Evolutionary conservation across 2,888 invertebrate genomes (phyloP).

Genomic region (Therioaphis trifolii): DNA sequence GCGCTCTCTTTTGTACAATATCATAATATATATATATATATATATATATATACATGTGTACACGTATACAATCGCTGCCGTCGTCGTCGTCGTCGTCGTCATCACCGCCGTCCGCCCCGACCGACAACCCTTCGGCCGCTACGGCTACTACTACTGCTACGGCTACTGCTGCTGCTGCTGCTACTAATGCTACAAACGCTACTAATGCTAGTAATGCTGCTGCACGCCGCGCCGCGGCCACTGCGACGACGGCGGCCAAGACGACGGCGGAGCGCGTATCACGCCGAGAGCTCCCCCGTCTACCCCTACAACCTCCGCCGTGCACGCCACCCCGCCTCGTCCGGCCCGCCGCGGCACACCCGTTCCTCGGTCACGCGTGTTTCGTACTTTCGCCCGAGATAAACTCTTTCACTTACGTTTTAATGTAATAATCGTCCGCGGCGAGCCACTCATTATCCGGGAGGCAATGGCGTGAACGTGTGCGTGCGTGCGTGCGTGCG

Average conservation of each 20-base stretch:
- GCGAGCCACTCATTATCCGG: too few relatives aligned
- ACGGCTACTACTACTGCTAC: too few relatives aligned
- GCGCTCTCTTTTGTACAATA: conserved; percentile 38
- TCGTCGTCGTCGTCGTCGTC: too few relatives aligned
- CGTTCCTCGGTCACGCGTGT: neutral
- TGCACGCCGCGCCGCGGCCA: too few relatives aligned
- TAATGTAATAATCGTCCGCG: too few relatives aligned
- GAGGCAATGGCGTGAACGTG: too few relatives aligned
- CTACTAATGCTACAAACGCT: neutral
- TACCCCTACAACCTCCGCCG: neutral
- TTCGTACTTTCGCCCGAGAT: conserved; percentile 13
- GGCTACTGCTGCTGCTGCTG: neutral
- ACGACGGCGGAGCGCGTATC: neutral
- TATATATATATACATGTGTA: neutral
- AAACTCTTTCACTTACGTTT: neutral
- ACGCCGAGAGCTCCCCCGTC: neutral
- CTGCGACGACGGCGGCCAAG: neutral
- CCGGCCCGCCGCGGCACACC: neutral
- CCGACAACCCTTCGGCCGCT: neutral
- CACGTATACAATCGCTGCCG: neutral
- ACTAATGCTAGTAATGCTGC: too few relatives aligned
- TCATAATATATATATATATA: too few relatives aligned
- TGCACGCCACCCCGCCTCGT: neutral
- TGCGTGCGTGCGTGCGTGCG: too few relatives aligned
- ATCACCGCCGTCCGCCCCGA: neutral